These are phyloP conservation scores for Kryptolebias marmoratus DNA, from an alignment of 2,113 vertebrate species.

Conservation along the genomic window DNA sequence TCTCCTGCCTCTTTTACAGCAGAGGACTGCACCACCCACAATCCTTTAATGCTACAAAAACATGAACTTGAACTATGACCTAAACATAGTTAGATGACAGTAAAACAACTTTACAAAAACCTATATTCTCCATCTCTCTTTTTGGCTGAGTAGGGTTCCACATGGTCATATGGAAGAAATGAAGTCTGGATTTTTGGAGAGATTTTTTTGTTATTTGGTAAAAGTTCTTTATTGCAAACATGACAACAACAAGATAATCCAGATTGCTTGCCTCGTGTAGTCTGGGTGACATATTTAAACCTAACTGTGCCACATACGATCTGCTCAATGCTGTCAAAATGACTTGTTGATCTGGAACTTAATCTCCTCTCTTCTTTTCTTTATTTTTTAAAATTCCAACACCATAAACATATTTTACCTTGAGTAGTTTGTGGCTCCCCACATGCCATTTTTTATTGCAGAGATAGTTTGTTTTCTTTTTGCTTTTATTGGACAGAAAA, in stretches of 20 bases:
- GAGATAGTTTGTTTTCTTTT: constrained; percentile 55
- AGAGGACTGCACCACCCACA: constrained; percentile 54
- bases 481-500: constrained; percentile 50
- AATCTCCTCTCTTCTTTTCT: constrained; percentile 22
- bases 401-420: constrained; percentile 56
- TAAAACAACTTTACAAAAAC: constrained; percentile 30
- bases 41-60: constrained; percentile 57
- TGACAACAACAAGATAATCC: constrained; percentile 31
- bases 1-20: constrained; percentile 36
- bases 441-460: constrained; percentile 65
- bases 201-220: not conserved
- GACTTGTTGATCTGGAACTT: constrained; percentile 30
- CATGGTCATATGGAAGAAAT: constrained; percentile 41
- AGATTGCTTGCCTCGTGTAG: constrained; percentile 51
- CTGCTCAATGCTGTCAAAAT: constrained; percentile 59
- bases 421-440: constrained; percentile 68
- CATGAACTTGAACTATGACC: constrained; percentile 39
- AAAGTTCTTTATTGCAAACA: constrained; percentile 26
- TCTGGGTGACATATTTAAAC: constrained; percentile 54
- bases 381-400: constrained; percentile 2
- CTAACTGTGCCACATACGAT: constrained; percentile 66
- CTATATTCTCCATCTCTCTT: constrained; percentile 59
- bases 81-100: constrained; percentile 50
- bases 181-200: constrained; percentile 27
- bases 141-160: constrained; percentile 63